These are phyloP conservation scores for Macrotus californicus DNA, from an alignment of 2,113 vertebrate species.

Conservation along the genomic window DNA sequence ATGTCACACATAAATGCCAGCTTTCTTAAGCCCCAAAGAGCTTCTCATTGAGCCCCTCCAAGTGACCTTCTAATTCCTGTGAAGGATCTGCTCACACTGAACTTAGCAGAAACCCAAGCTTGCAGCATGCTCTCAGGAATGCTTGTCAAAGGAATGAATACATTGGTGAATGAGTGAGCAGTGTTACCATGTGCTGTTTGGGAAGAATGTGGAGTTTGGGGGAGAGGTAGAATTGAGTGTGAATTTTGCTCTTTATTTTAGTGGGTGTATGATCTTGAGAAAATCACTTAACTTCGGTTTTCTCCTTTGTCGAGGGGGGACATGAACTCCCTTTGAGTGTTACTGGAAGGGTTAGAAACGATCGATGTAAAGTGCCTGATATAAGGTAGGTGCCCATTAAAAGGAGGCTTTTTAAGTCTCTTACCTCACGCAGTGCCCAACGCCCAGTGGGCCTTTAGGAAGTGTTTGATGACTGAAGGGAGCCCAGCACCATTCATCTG, in stretches of 20 bases:
- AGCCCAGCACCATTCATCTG: neutral
- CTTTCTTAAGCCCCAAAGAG: neutral
- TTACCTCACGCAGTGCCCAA: neutral
- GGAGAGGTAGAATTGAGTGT: neutral
- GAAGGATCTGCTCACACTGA: neutral
- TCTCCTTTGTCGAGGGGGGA: neutral
- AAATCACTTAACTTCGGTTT: neutral
- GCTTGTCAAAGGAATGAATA: neutral
- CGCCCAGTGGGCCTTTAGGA: neutral
- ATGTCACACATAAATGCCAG: neutral
- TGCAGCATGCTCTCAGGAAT: neutral
- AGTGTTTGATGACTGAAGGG: conserved; percentile 14
- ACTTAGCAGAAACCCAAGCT: neutral
- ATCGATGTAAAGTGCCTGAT: neutral
- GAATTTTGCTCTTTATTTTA: conserved; percentile 1
- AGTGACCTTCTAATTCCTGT: neutral
- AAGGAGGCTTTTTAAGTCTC: neutral
- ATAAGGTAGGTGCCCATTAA: neutral
- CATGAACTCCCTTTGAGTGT: neutral
- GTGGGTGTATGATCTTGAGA: conserved; percentile 1
- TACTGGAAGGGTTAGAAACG: neutral
- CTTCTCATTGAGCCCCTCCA: neutral
- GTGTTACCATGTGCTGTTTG: neutral
- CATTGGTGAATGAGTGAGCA: neutral
- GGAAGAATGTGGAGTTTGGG: neutral